Evolutionary conservation across 2,888 invertebrate species (phyloP), one percentile per base, ranked within the genome.

Genomic region (Drosophila mulleri): DNA sequence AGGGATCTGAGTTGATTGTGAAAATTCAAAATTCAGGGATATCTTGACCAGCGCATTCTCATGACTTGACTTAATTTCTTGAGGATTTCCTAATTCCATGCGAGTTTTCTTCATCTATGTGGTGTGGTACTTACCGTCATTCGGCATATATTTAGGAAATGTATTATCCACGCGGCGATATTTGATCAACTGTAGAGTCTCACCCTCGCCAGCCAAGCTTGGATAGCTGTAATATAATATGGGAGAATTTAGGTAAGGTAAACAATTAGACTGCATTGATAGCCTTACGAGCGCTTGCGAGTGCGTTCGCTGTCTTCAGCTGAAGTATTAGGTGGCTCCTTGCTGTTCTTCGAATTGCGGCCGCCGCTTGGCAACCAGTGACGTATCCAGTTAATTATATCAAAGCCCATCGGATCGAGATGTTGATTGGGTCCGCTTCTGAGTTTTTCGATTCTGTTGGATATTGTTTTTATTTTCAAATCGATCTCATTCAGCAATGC

Each of bases 401-500:
- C 91, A 72, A 92, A 83, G 78, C 92, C 92, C 92, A 92, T 92
- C 74, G 88, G 89, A 83, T 80, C 81, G 68, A 72, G 70, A 23
- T 66, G 66, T 35, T 7, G 8, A 32, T 3, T 45, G 39, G 37
- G 56, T 35, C 39, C 50, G 41, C 26, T 26, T 53, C 16, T 16
- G 26, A 12, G n/a, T 41, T 48, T 39, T 14, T 67, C 64, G 37
- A 67, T 44, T 59, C 32, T 47, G 1, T 41, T 18, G 3, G 47
- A 26, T 9, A 71, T 39, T 0, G 67, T 72, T 50, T 7, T 8
- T 9, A 70, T 42, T 32, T 26, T 62, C 12, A 48, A 41, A 42
- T 77, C 63, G 3, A 70, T 60, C 16, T 71, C 72, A 11, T 32
- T 2, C 3, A 63, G 29, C 26, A 61, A 12, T 12, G 14, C 29